A percentile compares a stretch with the other conserved stretches of the same genome.
Conservation (phyloP, 1,140 invertebrate species). For the Magallana gigas region DNA sequence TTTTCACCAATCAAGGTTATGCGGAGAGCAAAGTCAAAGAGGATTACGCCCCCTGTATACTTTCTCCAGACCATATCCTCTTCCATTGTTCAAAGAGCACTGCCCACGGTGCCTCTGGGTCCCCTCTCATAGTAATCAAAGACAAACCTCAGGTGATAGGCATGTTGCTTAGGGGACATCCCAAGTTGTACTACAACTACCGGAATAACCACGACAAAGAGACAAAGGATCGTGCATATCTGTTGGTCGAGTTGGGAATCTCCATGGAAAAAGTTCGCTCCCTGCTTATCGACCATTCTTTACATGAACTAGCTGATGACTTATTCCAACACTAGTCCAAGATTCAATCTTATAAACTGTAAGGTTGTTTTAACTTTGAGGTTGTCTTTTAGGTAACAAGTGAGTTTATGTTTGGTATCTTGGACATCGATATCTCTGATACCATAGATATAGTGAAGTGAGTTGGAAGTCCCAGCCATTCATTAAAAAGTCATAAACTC, state of each 20-base stretch:
- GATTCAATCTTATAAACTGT: no score
- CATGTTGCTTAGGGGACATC: background rate
- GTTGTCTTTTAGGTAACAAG: no score
- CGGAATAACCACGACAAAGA: background rate
- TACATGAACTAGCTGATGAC: background rate
- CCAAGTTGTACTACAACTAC: background rate
- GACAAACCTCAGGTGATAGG: background rate
- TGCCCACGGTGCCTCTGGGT: background rate
- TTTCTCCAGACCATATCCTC: background rate
- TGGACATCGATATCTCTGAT: no score
- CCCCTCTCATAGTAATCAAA: constrained; percentile 13
- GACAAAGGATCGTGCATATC: background rate
- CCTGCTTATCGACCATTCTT: background rate
- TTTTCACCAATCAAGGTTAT: background rate
- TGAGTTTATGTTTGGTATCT: no score
- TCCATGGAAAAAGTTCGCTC: constrained; percentile 20
- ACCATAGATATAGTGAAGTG: no score
- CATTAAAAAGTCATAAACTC: no score
- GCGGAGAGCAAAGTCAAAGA: background rate
- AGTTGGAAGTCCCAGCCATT: no score
- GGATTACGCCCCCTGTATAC: background rate
- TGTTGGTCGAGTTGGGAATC: constrained; percentile 7
- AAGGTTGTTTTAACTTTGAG: no score
- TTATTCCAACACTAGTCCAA: background rate
- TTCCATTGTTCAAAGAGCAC: constrained; percentile 12